Percentiles rank a stretch among this genome's conserved stretches.
phyloP scores from a whole-genome alignment of 2,797 vertebrate species.

The Enteromius treurensis region DNA sequence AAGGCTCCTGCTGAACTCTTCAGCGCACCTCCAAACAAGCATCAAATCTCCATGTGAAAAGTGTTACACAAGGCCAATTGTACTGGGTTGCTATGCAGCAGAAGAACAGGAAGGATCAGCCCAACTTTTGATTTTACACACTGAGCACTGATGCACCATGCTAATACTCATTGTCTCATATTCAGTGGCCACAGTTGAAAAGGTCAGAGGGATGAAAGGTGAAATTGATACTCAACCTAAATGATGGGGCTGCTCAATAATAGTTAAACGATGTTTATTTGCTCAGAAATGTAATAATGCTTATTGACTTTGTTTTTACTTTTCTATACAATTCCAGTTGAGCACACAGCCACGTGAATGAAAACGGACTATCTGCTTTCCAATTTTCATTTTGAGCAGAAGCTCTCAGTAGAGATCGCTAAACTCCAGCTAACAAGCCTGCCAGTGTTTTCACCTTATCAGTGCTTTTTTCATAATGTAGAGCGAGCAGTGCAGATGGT shows the following conservation, averaged over 20 bases:
- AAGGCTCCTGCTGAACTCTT: conserved; percentile 3
- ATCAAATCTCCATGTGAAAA: background rate
- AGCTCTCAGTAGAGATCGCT: background rate
- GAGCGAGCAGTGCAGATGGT: background rate
- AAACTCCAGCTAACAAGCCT: background rate
- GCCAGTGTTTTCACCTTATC: background rate
- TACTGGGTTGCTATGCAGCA: background rate
- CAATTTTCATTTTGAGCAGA: background rate
- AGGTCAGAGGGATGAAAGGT: background rate
- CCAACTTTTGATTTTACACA: background rate
- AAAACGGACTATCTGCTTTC: background rate
- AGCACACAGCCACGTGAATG: background rate
- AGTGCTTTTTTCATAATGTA: background rate
- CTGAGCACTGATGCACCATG: background rate
- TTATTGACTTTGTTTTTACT: background rate
- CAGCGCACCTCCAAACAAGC: background rate
- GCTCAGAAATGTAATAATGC: background rate
- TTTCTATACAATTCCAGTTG: background rate
- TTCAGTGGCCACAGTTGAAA: background rate
- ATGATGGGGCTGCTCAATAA: too few relatives aligned
- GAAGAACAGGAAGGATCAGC: background rate
- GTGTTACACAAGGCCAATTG: background rate
- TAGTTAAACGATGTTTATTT: too few relatives aligned
- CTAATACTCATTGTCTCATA: background rate
- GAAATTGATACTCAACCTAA: background rate